A percentile compares a stretch with the other conserved stretches of the same genome.
phyloP scores from a whole-genome alignment of 2,113 vertebrate genomes.

The Epinephelus lanceolatus region DNA sequence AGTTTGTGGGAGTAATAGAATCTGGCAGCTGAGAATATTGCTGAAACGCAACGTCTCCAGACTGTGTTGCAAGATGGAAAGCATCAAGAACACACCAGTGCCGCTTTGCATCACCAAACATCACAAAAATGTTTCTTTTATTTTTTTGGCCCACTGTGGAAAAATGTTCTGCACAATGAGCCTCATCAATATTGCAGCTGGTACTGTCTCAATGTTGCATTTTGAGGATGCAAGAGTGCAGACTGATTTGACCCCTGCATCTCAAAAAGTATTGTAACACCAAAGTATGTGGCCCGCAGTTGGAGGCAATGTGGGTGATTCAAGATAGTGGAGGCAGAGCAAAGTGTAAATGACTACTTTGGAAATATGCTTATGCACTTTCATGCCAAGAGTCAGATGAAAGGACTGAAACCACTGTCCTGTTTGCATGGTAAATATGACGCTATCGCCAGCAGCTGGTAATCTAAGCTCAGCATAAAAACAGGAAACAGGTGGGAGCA shows the following conservation, averaged over 20 bases:
- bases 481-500: no score
- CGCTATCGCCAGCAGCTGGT: no score
- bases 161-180: not conserved
- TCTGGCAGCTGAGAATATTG: slow-evolving; percentile 62
- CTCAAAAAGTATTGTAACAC: not conserved
- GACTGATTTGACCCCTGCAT: not conserved
- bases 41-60: slow-evolving; percentile 40
- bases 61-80: slow-evolving; percentile 40
- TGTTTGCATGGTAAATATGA: no score
- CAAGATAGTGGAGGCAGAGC: not conserved
- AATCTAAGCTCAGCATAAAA: no score
- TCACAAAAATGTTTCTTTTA: not conserved
- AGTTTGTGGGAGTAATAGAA: slow-evolving; percentile 69
- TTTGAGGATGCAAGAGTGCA: not conserved
- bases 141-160: not conserved
- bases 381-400: not conserved
- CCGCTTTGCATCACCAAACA: slow-evolving; percentile 13
- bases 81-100: slow-evolving; percentile 8
- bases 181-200: not conserved
- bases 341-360: not conserved
- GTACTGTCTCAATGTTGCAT: not conserved
- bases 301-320: not conserved
- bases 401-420: not conserved
- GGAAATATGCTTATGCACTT: not conserved
- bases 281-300: not conserved